Base-by-base conservation (phyloP, 2,113 vertebrate genomes). In the Pao palembangensis region DNA sequence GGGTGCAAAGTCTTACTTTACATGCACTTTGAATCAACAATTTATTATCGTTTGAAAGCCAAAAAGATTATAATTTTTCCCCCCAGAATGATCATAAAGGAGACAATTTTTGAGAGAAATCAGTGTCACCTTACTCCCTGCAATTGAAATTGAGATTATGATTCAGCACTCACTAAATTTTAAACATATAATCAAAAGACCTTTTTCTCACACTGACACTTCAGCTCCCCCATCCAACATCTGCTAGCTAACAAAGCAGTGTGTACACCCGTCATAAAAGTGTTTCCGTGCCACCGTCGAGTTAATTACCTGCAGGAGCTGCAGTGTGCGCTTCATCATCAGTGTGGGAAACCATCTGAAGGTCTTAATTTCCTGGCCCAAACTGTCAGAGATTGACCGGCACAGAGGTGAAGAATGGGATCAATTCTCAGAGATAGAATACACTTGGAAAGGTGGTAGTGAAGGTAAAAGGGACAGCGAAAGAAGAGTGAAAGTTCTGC, bases 361-460 rank as follows among this genome's bases (percentile, higher is more conserved):
- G 71, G 55, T 59, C 61, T 78, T 58, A 55, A 55, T 80, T 78
- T 85, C 77, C 77, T 74, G 66, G 15, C 5, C 69, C 46, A 47
- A 49, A n/a, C 47, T 46, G 61, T 7, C 31, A 25, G 57, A 67
- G 64, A 71, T 48, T 73, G 77, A 66, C 75, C 52, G 58, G 72
- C 54, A 23, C 65, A 13, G 23, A 44, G 52, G 19, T 64, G 61
- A 69, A 66, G 65, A 61, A 80, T 72, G 61, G 47, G 51, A 55
- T 54, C 54, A 44, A 28, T 63, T 61, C 53, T 67, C 44, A 18
- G 43, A 55, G 64, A 71, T 25, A 61, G 51, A 57, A 66, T 16
- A 49, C 47, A 53, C 53, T 64, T 28, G 42, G 68, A 68, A 73
- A 69, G 58, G 28, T 21, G 57, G 14, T 47, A 18, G 48, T 42